Percentiles rank a stretch among this genome's conserved stretches.
Evolutionary conservation across 2,888 invertebrate genomes (phyloP).

Genomic region (Brachylomia viminalis): DNA sequence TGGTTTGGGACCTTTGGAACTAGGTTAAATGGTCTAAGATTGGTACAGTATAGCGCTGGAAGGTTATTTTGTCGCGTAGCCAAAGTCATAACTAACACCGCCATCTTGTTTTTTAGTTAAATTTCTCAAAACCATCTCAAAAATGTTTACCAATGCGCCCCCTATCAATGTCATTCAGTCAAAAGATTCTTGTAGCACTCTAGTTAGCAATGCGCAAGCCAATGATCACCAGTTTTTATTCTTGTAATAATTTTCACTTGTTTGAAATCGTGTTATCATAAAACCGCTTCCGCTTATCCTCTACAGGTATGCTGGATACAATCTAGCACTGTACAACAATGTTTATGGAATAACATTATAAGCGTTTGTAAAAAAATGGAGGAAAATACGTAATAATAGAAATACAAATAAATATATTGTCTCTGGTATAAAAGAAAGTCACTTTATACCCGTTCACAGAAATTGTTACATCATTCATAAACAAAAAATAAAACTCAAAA

Average conservation of each 20-base stretch:
- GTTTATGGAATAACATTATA: neutral
- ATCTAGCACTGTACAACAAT: constrained; percentile 2
- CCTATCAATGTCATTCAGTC: too few species aligned
- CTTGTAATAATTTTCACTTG: neutral
- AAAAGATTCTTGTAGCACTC: too few species aligned
- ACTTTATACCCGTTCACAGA: constrained; percentile 8
- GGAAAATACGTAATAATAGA: constrained; percentile 5
- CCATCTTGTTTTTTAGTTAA: too few species aligned
- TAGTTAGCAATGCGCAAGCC: neutral
- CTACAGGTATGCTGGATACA: neutral
- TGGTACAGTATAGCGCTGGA: neutral
- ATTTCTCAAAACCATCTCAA: too few species aligned
- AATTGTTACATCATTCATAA: constrained; percentile 29
- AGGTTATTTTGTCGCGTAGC: too few species aligned
- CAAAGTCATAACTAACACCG: too few species aligned
- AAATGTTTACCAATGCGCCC: too few species aligned
- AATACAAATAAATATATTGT: neutral
- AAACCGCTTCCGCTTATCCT: neutral
- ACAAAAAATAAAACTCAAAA: neutral
- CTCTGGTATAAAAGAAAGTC: constrained; percentile 1
- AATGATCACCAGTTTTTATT: neutral
- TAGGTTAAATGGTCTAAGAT: too few species aligned
- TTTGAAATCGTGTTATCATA: neutral
- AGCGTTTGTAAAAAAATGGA: constrained; percentile 15
- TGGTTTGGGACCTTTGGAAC: neutral